Evolutionary conservation across 2,888 invertebrate species (phyloP).

Genomic region (Drosophila gaucha): DNA sequence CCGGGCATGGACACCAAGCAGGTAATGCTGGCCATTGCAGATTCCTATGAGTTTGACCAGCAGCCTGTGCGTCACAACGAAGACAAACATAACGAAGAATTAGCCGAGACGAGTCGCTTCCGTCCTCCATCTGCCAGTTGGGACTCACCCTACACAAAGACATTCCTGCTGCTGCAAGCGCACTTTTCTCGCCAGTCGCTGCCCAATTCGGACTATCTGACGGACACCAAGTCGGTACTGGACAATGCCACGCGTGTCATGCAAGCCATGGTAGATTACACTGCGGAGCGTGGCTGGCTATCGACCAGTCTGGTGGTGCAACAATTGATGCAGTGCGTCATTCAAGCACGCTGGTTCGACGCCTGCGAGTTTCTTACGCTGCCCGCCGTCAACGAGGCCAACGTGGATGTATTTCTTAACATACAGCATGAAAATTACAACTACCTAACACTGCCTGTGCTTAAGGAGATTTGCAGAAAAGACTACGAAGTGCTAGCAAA

Average conservation of each 20-base stretch:
- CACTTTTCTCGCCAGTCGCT: slow-evolving; percentile 93
- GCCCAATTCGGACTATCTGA: slow-evolving; percentile 96
- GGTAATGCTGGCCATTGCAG: slow-evolving; percentile 91
- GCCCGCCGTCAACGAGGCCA: slow-evolving; percentile 90
- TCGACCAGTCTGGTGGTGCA: slow-evolving; percentile 91
- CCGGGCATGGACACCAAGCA: slow-evolving; percentile 89
- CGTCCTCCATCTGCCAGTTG: slow-evolving; percentile 90
- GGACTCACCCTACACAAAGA: slow-evolving; percentile 97
- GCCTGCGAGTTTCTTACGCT: slow-evolving; percentile 91
- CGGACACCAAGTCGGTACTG: slow-evolving; percentile 97
- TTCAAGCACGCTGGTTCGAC: slow-evolving; percentile 95
- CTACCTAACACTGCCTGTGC: slow-evolving; percentile 78
- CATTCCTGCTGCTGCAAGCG: slow-evolving; percentile 96
- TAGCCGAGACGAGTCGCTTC: slow-evolving; percentile 91
- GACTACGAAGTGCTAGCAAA: slow-evolving; percentile 88
- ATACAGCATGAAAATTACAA: slow-evolving; percentile 74
- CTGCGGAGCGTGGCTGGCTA: slow-evolving; percentile 96
- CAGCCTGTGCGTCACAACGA: slow-evolving; percentile 99
- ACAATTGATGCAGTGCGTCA: slow-evolving; percentile 93
- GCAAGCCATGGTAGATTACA: slow-evolving; percentile 98
- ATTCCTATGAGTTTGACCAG: slow-evolving; percentile 95
- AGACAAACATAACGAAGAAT: slow-evolving; percentile 95
- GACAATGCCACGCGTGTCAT: slow-evolving; percentile 98
- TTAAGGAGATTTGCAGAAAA: slow-evolving; percentile 83
- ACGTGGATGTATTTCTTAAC: slow-evolving; percentile 87